These are phyloP conservation scores for Stegana nigrithorax DNA, from an alignment of 2,888 invertebrate species.

Conservation along the genomic window DNA sequence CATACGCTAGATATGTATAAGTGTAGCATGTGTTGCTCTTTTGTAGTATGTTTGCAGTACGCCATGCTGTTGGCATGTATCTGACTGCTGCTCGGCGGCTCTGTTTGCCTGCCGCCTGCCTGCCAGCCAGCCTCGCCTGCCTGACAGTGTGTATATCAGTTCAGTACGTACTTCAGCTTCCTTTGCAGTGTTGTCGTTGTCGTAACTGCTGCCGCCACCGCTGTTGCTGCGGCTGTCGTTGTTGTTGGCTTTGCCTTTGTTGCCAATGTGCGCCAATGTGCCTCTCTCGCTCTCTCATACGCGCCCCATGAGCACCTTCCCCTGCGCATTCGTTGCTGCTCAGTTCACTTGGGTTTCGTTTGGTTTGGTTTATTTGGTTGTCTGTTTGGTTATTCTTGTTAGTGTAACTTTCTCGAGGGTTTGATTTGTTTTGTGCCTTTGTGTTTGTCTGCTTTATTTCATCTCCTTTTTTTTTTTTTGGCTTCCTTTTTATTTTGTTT, in stretches of 20 bases:
- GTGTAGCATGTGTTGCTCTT: not conserved
- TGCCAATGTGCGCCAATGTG: not conserved
- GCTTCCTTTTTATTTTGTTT: not conserved
- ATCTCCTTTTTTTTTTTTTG: conserved; percentile 5
- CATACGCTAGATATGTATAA: not conserved
- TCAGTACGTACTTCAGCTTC: not conserved
- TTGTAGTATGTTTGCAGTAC: conserved; percentile 4
- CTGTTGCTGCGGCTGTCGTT: conserved; percentile 17
- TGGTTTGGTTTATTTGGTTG: conserved; percentile 33
- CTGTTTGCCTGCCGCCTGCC: not conserved
- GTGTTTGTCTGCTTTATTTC: conserved; percentile 21
- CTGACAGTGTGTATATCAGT: not conserved
- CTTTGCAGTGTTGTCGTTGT: not conserved
- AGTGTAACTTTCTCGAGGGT: conserved; percentile 51
- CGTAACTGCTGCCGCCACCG: too few species aligned
- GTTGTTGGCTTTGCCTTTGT: conserved; percentile 5
- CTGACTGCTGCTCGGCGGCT: not conserved
- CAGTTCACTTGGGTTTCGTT: not conserved
- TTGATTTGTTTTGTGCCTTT: conserved; percentile 57
- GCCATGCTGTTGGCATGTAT: conserved; percentile 10
- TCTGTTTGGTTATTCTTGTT: conserved; percentile 46
- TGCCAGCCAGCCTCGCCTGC: not conserved
- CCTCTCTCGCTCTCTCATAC: conserved; percentile 20
- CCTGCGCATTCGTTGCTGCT: not conserved
- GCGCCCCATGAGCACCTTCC: conserved; percentile 4